Evolutionary conservation across 2,888 invertebrate species (phyloP), one percentile per base, ranked within the genome.

Genomic region (Scelioninae gen. 1): DNA sequence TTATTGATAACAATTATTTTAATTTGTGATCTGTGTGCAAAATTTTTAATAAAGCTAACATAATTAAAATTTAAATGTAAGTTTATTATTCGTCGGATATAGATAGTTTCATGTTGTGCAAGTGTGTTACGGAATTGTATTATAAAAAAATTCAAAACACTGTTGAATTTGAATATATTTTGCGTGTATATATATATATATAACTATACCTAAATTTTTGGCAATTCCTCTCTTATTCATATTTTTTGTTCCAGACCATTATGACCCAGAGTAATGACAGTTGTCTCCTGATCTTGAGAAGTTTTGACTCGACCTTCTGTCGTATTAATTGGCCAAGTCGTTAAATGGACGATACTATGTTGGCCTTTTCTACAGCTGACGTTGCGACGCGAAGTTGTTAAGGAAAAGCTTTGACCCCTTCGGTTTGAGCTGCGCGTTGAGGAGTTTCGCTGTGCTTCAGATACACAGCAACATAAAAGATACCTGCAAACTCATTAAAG

Each of bases 231-330:
- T 23, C 23, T 2, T 23, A 23, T 83, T 85, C 74, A 87, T 47
- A 85, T 84, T 45, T 80, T 80, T 47, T 88, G 88, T 56, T 91
- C 89, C 15, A 84, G 13, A 0, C 89, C 90, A 60, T 90, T 91
- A 32, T 88, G 88, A 43, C 84, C 88, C 5, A 85, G 85, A 16
- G 88, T 86, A 3, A 88, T 88, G n/a, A 88, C 85, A 16, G 87
- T 88, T 4, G 90, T 90, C 53, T 91, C 90, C 38, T 90, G 91
- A 62, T 91, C 91, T 13, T 87, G 86, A 1, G 84, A 84, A 40
- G 84, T 83, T 85, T 31, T 85, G 76, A 0, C 83, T 71, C 71
- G 79, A 10, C 43, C 62, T 69, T 53, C 78, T 49, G 60, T 68
- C 38, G 56, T 32, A 63, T 69, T 85, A 76, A 56, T 72, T 76